Evolutionary conservation across 2,888 invertebrate genomes (phyloP).

Genomic region (Perizoma affinitatum): DNA sequence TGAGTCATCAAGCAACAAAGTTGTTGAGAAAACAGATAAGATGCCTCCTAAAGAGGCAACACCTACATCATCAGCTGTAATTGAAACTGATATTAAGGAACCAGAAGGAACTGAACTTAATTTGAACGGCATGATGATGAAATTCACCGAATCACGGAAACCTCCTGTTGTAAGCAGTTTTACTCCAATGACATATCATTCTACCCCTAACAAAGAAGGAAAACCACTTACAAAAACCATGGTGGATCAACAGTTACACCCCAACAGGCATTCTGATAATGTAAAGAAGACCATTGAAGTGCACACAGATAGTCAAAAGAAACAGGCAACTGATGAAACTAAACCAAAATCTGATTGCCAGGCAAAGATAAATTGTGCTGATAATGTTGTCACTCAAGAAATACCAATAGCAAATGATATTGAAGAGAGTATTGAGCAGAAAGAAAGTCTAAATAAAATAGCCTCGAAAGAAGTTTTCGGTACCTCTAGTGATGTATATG

Average conservation of each 20-base stretch:
- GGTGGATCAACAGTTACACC: conserved; percentile 75
- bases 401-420: conserved; percentile 5
- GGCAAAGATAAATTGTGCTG: conserved; percentile 34
- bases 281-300: conserved; percentile 78
- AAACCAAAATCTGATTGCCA: conserved; percentile 16
- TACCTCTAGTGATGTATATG: not conserved
- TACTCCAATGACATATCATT: conserved; percentile 75
- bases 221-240: conserved; percentile 77
- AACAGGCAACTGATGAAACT: conserved; percentile 15
- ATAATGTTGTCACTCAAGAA: conserved; percentile 13
- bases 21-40: conserved; percentile 52
- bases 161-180: conserved; percentile 72
- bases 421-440: not conserved
- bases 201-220: conserved; percentile 77
- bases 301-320: conserved; percentile 60
- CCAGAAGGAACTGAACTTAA: conserved; percentile 64
- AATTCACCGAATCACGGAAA: conserved; percentile 71
- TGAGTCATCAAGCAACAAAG: conserved; percentile 56
- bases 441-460: conserved; percentile 7
- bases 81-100: conserved; percentile 50
- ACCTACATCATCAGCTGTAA: conserved; percentile 43
- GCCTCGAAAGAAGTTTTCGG: conserved; percentile 7
- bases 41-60: conserved; percentile 46
- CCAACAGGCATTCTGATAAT: conserved; percentile 74
- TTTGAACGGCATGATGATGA: conserved; percentile 69